Conservation (phyloP, 2,113 vertebrate genomes). For the Tonatia bakeri region DNA sequence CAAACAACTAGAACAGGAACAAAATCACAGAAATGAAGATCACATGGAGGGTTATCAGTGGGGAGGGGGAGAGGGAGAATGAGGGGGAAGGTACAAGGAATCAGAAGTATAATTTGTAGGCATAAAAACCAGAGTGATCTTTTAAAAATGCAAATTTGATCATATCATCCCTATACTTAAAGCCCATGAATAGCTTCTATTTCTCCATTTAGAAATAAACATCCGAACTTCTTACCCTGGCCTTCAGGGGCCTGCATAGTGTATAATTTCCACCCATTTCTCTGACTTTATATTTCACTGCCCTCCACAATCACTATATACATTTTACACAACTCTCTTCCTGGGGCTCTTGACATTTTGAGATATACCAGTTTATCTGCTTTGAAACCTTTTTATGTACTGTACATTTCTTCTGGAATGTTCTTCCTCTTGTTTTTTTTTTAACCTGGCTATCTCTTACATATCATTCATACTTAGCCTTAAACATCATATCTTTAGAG, state of each 20-base stretch:
- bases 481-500: not conserved
- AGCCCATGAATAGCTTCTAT: not conserved
- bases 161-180: not conserved
- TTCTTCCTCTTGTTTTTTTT: not conserved
- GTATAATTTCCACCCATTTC: not conserved
- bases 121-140: not conserved
- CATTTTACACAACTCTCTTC: not conserved
- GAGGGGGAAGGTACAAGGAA: too few relatives aligned
- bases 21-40: too few relatives aligned
- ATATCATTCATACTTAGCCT: not conserved
- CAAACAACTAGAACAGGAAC: too few relatives aligned
- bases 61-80: too few relatives aligned
- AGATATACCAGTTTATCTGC: not conserved
- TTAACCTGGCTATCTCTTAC: not conserved
- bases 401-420: not conserved
- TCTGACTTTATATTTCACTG: not conserved
- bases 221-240: not conserved
- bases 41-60: too few relatives aligned
- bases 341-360: not conserved
- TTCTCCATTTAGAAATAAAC: not conserved
- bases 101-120: too few relatives aligned
- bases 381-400: not conserved
- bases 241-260: not conserved
- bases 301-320: not conserved
- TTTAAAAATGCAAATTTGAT: not conserved